A percentile compares a stretch with the other conserved stretches of the same genome.
phyloP scores from a whole-genome alignment of 2,797 vertebrate genomes.

The Hippoglossus hippoglossus region DNA sequence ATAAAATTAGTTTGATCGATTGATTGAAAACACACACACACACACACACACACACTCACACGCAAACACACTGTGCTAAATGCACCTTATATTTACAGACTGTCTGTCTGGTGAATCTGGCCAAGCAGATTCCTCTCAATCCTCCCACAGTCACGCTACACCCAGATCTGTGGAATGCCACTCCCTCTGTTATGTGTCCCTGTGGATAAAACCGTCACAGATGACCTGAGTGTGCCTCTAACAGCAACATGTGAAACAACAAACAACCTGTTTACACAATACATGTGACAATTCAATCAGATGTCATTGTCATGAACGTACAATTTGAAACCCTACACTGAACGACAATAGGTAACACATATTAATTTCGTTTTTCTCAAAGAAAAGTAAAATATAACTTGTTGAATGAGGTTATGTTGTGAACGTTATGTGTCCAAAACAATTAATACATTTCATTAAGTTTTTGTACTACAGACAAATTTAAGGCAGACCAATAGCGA shows the following conservation, averaged over 20 bases:
- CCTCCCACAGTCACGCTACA: conserved; percentile 60
- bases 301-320: neutral
- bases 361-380: no score
- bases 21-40: neutral
- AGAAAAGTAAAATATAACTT: no score
- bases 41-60: conserved; percentile 11
- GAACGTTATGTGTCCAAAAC: no score
- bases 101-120: conserved; percentile 43
- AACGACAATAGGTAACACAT: no score
- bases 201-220: conserved; percentile 36
- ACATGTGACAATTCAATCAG: neutral
- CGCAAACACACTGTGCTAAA: conserved; percentile 39
- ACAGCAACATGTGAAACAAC: conserved; percentile 7
- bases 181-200: conserved; percentile 48
- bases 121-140: conserved; percentile 58
- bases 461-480: no score
- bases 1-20: no score
- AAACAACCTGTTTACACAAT: neutral
- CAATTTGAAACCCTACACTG: neutral
- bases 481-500: no score
- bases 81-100: conserved; percentile 61
- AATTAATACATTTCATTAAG: no score
- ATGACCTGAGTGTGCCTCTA: conserved; percentile 32
- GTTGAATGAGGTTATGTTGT: no score
- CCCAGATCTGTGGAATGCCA: conserved; percentile 50